Percentiles rank a stretch among this genome's conserved stretches.
Evolutionary conservation across 2,797 vertebrate genomes (phyloP).

Genomic region (Erpetoichthys calabaricus): DNA sequence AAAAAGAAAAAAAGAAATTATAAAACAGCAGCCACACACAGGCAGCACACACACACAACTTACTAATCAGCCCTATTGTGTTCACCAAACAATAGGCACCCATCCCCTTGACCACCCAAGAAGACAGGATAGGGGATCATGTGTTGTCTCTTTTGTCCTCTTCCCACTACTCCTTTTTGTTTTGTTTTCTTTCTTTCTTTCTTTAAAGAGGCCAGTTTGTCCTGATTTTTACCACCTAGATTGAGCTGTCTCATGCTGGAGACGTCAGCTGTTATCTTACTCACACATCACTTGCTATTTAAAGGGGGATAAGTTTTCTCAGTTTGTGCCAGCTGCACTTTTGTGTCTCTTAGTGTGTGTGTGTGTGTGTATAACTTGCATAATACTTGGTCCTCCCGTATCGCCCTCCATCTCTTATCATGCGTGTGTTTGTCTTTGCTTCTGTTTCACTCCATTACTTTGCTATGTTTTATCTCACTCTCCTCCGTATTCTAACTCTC

Average conservation of each 20-base stretch:
- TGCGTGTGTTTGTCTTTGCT: slow-evolving; percentile 4
- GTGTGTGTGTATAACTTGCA: background rate
- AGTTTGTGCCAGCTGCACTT: slow-evolving; percentile 17
- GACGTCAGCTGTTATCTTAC: slow-evolving; percentile 27
- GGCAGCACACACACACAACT: slow-evolving; percentile 28
- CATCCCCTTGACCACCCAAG: slow-evolving; percentile 59
- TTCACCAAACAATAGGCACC: slow-evolving; percentile 48
- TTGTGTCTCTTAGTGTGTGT: background rate
- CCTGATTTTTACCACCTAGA: slow-evolving; percentile 24
- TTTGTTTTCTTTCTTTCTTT: slow-evolving; percentile 18
- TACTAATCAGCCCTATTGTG: slow-evolving; percentile 58
- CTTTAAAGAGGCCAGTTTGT: slow-evolving; percentile 21
- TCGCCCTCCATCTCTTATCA: too few species aligned
- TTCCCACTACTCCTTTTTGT: slow-evolving; percentile 13
- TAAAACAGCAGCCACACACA: slow-evolving; percentile 17
- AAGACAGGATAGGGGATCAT: slow-evolving; percentile 37
- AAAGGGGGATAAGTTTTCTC: slow-evolving; percentile 19
- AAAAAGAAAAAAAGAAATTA: slow-evolving; percentile 5
- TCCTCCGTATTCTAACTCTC: slow-evolving; percentile 3
- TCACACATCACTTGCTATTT: slow-evolving; percentile 23
- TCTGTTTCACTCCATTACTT: background rate
- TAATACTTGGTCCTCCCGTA: slow-evolving; percentile 7
- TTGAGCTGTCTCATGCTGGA: slow-evolving; percentile 23
- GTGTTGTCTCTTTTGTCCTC: slow-evolving; percentile 49
- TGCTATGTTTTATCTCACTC: background rate